Evolutionary conservation across 92 coral and sea anemone species (phyloP), one percentile per base, ranked within the genome.

Genomic region (Blastomussa wellsi): DNA sequence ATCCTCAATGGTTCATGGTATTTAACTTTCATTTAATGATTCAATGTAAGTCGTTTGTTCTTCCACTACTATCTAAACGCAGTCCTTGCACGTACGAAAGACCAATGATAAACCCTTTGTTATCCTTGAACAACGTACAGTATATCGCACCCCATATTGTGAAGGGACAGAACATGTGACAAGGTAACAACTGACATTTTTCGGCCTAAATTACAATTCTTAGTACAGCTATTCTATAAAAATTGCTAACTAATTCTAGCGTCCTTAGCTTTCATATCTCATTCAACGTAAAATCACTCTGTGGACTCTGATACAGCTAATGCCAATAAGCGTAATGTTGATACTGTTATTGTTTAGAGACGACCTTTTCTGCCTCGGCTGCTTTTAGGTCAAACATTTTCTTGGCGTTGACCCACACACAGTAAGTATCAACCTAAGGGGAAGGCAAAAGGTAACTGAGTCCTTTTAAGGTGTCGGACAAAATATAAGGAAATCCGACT

Each of bases 331-430:
- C 8, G 38, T 9, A 14, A 11, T 72, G 12, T 1, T 70, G 38
- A 38, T 36, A 14, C 38, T 20, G 22, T 57, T 57, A 57, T 57
- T 57, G 35, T 62, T 62, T 28, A 26, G 75, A 70, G 48, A 68
- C 2, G 8, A 35, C 12, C 19, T 70, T 38, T 24, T 76, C 80
- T 41, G 83, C 92, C 41, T 89, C 92, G 26, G 89, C 78, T 72
- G 83, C 89, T 70, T 89, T 89, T 83, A 79, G 81, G 42, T 78
- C 37, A 71, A 85, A 89, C 75, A 89, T 70, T 72, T 89, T 76
- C 72, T 85, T 57, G 29, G 92, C 79, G 9, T 41, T 52, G 28
- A 83, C 86, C 92, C 92, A 89, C 53, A 89, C 92, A 17, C 86
- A 84, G 71, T 85, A 82, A 37, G 82, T 80, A n/a, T 85, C 78